phyloP scores from a whole-genome alignment of 2,797 vertebrate genomes.

The Cossypha niveicapilla region DNA sequence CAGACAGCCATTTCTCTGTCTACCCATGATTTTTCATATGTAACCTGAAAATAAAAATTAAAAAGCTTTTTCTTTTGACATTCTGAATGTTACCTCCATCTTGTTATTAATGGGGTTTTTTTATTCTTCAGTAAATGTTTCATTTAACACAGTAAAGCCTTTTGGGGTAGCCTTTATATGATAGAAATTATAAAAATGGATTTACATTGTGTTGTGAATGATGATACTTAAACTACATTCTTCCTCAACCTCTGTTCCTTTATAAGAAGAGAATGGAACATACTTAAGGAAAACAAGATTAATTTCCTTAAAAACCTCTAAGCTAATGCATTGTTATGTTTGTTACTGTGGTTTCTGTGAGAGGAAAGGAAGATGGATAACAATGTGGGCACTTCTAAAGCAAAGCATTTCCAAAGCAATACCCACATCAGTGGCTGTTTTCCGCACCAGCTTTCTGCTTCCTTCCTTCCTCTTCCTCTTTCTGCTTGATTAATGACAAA shows the following conservation, averaged over 20 bases:
- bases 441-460: background rate
- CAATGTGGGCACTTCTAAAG: background rate
- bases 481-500: background rate
- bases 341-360: conserved; percentile 3
- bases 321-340: conserved; percentile 12
- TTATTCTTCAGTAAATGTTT: background rate
- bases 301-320: conserved; percentile 17
- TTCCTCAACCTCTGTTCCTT: conserved; percentile 4
- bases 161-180: background rate
- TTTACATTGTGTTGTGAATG: background rate
- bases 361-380: background rate
- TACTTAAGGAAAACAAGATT: conserved; percentile 34
- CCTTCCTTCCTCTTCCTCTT: background rate
- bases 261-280: background rate
- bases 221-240: conserved; percentile 2
- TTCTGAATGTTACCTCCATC: background rate
- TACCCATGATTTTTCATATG: background rate
- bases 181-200: background rate
- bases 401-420: background rate
- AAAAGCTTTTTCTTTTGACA: background rate
- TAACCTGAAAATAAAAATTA: background rate
- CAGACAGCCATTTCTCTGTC: background rate
- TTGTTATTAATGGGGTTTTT: background rate
- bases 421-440: background rate
- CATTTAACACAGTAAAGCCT: background rate